These are phyloP conservation scores for Xestobium rufovillosum DNA, from an alignment of 2,888 invertebrate species.

Conservation along the genomic window DNA sequence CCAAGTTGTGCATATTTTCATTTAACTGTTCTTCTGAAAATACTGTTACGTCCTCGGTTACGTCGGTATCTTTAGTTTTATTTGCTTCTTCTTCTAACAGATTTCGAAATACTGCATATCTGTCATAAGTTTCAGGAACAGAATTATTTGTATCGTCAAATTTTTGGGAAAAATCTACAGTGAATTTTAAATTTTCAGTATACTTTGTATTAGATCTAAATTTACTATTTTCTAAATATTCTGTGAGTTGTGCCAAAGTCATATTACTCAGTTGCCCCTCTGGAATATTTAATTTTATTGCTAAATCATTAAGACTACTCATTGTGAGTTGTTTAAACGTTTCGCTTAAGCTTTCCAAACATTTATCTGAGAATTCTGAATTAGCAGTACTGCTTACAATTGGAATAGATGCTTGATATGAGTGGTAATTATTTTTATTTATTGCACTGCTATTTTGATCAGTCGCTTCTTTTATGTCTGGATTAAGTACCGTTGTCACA, in stretches of 20 bases:
- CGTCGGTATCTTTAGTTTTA: slow-evolving; percentile 45
- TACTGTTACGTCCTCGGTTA: too few relatives aligned
- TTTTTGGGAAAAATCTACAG: slow-evolving; percentile 58
- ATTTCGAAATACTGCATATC: slow-evolving; percentile 84
- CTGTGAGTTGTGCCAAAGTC: slow-evolving; percentile 80
- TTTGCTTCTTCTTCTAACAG: slow-evolving; percentile 67
- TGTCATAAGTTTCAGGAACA: slow-evolving; percentile 52
- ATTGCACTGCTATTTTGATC: too few relatives aligned
- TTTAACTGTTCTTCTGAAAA: too few relatives aligned
- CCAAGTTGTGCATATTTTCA: too few relatives aligned
- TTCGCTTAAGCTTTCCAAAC: slow-evolving; percentile 56
- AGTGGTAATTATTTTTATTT: too few relatives aligned
- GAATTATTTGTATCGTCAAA: slow-evolving; percentile 52
- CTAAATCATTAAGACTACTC: slow-evolving; percentile 73
- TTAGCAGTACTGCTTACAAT: slow-evolving; percentile 29
- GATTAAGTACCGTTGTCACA: too few relatives aligned
- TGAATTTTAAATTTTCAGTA: slow-evolving; percentile 46
- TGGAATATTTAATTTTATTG: slow-evolving; percentile 67
- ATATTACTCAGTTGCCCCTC: slow-evolving; percentile 71
- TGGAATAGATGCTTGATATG: slow-evolving; percentile 32
- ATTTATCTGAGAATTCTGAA: slow-evolving; percentile 39
- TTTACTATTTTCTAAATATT: slow-evolving; percentile 60
- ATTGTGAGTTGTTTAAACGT: slow-evolving; percentile 77
- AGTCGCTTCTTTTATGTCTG: too few relatives aligned
- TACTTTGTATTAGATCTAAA: slow-evolving; percentile 37